A percentile compares a stretch with the other conserved stretches of the same genome.
Evolutionary conservation across 2,113 vertebrate genomes (phyloP).

Genomic region (Menura novaehollandiae): DNA sequence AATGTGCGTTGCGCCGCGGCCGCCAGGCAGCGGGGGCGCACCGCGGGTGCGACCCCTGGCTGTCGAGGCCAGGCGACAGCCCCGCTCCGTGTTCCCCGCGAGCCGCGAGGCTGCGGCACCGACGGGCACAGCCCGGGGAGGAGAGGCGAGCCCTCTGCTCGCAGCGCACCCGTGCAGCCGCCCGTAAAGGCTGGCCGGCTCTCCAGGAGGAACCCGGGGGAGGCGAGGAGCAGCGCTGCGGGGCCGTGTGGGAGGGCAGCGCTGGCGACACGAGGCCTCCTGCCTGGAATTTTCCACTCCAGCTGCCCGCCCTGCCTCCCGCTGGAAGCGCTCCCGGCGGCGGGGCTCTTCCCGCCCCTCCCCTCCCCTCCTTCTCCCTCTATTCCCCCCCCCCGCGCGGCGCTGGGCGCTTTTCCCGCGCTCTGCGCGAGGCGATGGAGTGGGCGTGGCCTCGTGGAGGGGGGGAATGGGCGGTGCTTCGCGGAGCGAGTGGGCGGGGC

Average conservation of each 20-base stretch:
- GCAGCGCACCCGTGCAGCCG: neutral
- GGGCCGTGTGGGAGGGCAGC: neutral
- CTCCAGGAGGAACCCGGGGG: neutral
- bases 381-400: too few species aligned
- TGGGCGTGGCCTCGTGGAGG: neutral
- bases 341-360: neutral
- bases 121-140: neutral
- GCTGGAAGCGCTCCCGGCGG: neutral
- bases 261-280: neutral
- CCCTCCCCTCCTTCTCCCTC: neutral
- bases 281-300: constrained; percentile 62
- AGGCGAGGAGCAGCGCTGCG: neutral
- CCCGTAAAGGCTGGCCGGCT: too few species aligned
- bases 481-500: too few species aligned
- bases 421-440: neutral
- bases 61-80: neutral
- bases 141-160: neutral
- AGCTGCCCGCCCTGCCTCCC: neutral
- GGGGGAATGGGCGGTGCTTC: neutral
- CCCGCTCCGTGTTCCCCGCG: neutral
- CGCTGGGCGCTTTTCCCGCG: constrained; percentile 9
- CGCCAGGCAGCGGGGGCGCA: neutral
- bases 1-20: neutral
- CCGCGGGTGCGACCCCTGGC: too few species aligned
- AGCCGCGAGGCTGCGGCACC: too few species aligned